A percentile compares a stretch with the other conserved stretches of the same genome.
Evolutionary conservation across 2,888 invertebrate species (phyloP).

Genomic region (Biston betularia): DNA sequence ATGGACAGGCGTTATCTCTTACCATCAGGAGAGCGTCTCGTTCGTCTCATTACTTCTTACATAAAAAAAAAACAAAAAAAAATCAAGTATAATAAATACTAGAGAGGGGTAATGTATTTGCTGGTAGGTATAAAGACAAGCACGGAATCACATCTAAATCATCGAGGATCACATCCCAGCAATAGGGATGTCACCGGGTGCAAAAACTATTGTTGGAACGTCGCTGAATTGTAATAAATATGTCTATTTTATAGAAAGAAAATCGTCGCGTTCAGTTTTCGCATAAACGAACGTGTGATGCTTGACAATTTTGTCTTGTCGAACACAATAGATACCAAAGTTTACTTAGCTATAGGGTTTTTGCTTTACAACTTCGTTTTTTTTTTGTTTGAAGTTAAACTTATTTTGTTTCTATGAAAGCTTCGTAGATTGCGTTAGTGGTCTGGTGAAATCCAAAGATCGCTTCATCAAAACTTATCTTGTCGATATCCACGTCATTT

Average conservation of each 20-base stretch:
- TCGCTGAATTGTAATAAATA: slow-evolving; percentile 42
- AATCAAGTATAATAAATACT: too few relatives aligned
- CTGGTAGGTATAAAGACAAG: slow-evolving; percentile 30
- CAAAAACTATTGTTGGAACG: slow-evolving; percentile 43
- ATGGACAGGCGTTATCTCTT: too few relatives aligned
- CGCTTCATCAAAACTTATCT: too few relatives aligned
- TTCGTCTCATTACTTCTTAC: too few relatives aligned
- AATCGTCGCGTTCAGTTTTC: slow-evolving; percentile 56
- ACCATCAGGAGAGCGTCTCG: too few relatives aligned
- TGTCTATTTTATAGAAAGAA: slow-evolving; percentile 67
- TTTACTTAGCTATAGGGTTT: background rate
- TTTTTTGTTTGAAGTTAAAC: too few relatives aligned
- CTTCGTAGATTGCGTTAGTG: too few relatives aligned
- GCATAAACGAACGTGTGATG: slow-evolving; percentile 21
- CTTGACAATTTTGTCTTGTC: slow-evolving; percentile 1
- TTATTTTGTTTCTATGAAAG: too few relatives aligned
- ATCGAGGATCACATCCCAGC: slow-evolving; percentile 58
- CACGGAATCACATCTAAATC: slow-evolving; percentile 68
- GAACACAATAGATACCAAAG: background rate
- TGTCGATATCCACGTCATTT: too few relatives aligned
- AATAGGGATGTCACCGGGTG: slow-evolving; percentile 34
- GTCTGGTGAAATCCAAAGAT: too few relatives aligned
- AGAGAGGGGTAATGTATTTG: slow-evolving; percentile 25
- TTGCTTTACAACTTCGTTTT: too few relatives aligned
- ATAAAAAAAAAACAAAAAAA: too few relatives aligned